Percentiles rank a stretch among this genome's conserved stretches.
Evolutionary conservation across 2,797 vertebrate species (phyloP).

Genomic region (Pelobates cultripes): DNA sequence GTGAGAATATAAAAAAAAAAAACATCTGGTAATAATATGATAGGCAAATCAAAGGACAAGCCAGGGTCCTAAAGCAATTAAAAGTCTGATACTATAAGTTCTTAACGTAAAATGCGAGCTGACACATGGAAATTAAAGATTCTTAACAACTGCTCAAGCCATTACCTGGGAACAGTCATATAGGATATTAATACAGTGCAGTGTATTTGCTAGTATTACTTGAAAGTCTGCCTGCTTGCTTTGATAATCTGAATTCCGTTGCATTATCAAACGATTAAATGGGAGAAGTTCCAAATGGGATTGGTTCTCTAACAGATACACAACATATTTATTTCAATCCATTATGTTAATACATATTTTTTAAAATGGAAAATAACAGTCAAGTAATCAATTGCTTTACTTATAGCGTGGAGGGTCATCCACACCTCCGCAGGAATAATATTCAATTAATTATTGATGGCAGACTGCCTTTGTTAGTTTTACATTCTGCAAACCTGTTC

Average conservation of each 20-base stretch:
- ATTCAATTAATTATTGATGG: conserved; percentile 78
- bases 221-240: not conserved
- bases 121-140: conserved; percentile 50
- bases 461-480: conserved; percentile 70
- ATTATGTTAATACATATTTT: conserved; percentile 55
- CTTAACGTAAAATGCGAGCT: conserved; percentile 29
- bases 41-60: conserved; percentile 51
- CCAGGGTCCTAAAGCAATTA: conserved; percentile 53
- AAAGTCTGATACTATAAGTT: conserved; percentile 50
- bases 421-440: conserved; percentile 62
- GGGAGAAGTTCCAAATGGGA: conserved; percentile 50
- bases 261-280: conserved; percentile 43
- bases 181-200: conserved; percentile 32
- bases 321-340: not conserved
- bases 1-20: conserved; percentile 49
- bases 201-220: not conserved
- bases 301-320: conserved; percentile 17
- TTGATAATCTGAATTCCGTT: not conserved
- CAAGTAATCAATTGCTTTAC: conserved; percentile 61
- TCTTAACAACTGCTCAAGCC: conserved; percentile 7
- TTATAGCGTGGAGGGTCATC: conserved; percentile 61
- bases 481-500: conserved; percentile 69
- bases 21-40: conserved; percentile 50
- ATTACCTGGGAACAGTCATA: conserved; percentile 31
- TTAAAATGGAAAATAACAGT: conserved; percentile 56